Conservation (phyloP, 2,888 invertebrate species). For the Caradrina clavipalpis region DNA sequence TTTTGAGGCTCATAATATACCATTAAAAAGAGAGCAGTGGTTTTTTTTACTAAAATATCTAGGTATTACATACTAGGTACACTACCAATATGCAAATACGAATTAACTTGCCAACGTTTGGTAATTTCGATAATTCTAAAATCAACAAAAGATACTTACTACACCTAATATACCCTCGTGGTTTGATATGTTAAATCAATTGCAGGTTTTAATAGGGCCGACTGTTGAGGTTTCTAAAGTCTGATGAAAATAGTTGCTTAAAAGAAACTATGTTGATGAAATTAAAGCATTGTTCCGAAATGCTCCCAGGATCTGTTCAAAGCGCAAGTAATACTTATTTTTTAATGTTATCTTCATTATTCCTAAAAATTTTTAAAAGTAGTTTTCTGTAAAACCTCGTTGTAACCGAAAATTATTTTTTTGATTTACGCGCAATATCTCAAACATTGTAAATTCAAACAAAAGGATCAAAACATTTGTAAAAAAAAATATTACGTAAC, state of each 20-base stretch:
- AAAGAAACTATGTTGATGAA: neutral
- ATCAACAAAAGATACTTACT: slow-evolving; percentile 13
- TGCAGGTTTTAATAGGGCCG: neutral
- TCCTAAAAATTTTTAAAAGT: no score
- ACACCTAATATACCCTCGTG: no score
- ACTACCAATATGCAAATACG: neutral
- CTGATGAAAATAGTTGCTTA: neutral
- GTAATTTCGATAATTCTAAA: slow-evolving; percentile 12
- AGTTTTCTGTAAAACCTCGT: no score
- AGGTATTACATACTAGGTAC: neutral
- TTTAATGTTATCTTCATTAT: no score
- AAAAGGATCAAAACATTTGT: no score
- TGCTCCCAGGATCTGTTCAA: neutral
- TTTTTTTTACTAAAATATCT: slow-evolving; percentile 3
- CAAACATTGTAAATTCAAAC: no score
- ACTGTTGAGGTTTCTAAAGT: slow-evolving; percentile 1
- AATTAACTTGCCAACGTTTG: slow-evolving; percentile 1
- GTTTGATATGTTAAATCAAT: slow-evolving; percentile 22
- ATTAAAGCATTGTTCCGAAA: neutral
- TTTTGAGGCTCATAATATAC: no score
- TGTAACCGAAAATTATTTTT: no score
- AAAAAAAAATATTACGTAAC: slow-evolving; percentile 1
- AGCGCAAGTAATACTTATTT: no score
- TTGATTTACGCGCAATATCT: no score
- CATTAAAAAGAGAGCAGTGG: neutral